These are phyloP conservation scores for Ammospiza nelsoni DNA, from an alignment of 2,113 vertebrate species.

Conservation along the genomic window DNA sequence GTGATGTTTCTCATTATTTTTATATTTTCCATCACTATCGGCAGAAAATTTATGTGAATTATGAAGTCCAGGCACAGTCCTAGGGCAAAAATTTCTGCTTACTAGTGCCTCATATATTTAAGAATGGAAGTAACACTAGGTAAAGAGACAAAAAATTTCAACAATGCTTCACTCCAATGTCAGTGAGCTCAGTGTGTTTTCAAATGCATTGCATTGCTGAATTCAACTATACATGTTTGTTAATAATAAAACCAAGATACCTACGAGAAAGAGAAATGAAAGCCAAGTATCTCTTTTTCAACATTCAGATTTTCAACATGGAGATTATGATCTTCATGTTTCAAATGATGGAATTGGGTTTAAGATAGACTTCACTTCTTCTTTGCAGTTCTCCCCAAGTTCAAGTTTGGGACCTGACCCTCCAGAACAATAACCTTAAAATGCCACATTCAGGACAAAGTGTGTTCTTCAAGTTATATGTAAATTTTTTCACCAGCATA, in stretches of 20 bases:
- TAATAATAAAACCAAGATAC: background rate
- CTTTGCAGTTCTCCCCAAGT: background rate
- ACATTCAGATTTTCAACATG: background rate
- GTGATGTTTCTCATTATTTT: background rate
- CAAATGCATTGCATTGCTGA: background rate
- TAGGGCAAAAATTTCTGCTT: background rate
- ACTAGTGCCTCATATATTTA: background rate
- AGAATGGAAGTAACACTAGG: background rate
- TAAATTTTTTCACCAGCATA: background rate
- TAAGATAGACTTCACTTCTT: background rate
- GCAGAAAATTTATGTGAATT: background rate
- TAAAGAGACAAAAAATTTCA: background rate
- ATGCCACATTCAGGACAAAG: background rate
- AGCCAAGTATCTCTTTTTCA: background rate
- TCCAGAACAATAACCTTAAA: background rate
- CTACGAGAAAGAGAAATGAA: background rate
- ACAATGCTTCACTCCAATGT: background rate
- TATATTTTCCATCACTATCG: background rate
- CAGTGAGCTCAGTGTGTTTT: background rate
- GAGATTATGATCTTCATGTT: background rate
- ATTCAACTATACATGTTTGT: background rate
- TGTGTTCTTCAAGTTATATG: background rate
- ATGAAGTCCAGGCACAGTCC: background rate
- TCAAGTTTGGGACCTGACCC: background rate
- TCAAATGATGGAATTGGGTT: background rate